Percentiles rank a stretch among this genome's conserved stretches.
These are phyloP conservation scores for Morelia viridis DNA, from an alignment of 2,797 vertebrate species.

Conservation along the genomic window DNA sequence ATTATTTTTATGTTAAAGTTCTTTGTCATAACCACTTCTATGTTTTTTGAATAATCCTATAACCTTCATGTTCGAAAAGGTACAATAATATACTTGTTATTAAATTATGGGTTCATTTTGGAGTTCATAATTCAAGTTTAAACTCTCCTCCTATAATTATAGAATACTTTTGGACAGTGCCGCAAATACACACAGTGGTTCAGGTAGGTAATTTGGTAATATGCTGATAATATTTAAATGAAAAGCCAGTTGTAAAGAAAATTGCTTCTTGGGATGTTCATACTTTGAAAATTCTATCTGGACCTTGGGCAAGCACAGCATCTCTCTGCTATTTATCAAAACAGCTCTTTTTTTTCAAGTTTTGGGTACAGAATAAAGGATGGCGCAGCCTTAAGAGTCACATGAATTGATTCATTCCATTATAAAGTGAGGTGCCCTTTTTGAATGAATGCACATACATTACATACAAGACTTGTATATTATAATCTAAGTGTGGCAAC, in stretches of 20 bases:
- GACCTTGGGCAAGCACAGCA: background rate
- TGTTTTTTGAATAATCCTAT: conserved; percentile 33
- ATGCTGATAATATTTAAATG: background rate
- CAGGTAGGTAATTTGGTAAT: background rate
- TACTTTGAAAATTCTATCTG: background rate
- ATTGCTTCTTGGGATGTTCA: background rate
- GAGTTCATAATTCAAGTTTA: conserved; percentile 8
- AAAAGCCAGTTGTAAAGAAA: background rate
- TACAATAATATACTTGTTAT: conserved; percentile 58
- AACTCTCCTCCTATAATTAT: conserved; percentile 30
- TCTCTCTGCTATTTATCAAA: background rate
- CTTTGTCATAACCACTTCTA: conserved; percentile 32
- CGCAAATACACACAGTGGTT: background rate
- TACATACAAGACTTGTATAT: background rate
- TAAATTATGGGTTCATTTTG: conserved; percentile 49
- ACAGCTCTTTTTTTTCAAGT: background rate
- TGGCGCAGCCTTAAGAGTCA: background rate
- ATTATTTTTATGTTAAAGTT: conserved; percentile 34
- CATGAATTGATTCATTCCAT: background rate
- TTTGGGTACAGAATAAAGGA: background rate
- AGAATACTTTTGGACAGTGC: conserved; percentile 41
- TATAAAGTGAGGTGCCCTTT: background rate
- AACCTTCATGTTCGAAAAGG: conserved; percentile 44
- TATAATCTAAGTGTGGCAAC: background rate
- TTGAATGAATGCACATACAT: background rate